Conservation (phyloP, 2,113 vertebrate species). For the Rhynchomys soricoides region DNA sequence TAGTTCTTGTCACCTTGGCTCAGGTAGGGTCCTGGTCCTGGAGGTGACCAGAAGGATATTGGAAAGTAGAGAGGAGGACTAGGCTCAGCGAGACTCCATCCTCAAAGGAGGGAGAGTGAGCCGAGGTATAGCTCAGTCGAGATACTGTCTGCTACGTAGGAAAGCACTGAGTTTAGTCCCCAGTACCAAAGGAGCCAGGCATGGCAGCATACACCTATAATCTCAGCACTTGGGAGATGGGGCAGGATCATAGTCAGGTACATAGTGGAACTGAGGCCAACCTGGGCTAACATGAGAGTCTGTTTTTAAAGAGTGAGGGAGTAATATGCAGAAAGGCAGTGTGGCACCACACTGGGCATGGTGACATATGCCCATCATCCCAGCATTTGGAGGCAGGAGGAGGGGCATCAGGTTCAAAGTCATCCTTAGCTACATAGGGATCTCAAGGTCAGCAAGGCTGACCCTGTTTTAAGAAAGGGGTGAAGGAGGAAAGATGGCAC, state of each 20-base stretch:
- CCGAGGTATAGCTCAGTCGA: background rate
- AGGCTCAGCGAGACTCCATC: background rate
- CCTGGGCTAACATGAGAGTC: background rate
- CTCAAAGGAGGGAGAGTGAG: background rate
- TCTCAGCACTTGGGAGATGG: background rate
- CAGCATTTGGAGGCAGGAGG: background rate
- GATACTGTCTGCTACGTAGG: too few relatives aligned
- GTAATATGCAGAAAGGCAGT: background rate
- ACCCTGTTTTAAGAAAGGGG: background rate
- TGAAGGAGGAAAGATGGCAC: background rate
- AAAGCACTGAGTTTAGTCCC: background rate
- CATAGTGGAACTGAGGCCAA: background rate
- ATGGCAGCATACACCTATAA: background rate
- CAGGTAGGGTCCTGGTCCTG: too few relatives aligned
- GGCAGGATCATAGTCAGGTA: background rate
- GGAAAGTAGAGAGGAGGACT: background rate
- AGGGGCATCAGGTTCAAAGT: background rate
- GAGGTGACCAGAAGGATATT: background rate
- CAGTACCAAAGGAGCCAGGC: background rate
- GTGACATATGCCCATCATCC: background rate
- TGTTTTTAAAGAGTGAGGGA: background rate
- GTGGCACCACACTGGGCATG: background rate
- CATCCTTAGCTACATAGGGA: background rate
- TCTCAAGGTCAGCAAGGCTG: background rate
- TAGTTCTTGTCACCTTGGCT: background rate